Evolutionary conservation across 2,888 invertebrate species (phyloP).

Genomic region (Acanthosepion lycidas): DNA sequence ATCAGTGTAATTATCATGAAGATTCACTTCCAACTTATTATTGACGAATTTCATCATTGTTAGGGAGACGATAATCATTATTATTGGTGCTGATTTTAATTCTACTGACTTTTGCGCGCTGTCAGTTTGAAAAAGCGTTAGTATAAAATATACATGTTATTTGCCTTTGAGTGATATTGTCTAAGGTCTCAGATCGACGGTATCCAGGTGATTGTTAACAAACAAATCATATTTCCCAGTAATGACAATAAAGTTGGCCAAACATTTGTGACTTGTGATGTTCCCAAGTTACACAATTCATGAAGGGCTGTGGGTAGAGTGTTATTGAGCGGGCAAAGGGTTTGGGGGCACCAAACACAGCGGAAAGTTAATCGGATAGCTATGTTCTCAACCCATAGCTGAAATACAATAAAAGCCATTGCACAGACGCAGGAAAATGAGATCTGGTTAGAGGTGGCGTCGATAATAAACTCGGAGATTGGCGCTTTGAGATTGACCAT

Average conservation of each 20-base stretch:
- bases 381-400: neutral
- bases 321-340: neutral
- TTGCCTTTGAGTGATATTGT: no score
- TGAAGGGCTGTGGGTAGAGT: neutral
- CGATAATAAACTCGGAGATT: neutral
- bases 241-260: neutral
- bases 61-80: no score
- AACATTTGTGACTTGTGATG: neutral
- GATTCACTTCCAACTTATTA: no score
- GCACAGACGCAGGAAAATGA: neutral
- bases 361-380: neutral
- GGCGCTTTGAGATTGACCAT: slow-evolving; percentile 1
- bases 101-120: no score
- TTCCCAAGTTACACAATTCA: neutral
- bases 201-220: neutral
- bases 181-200: no score
- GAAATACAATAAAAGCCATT: neutral
- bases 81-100: no score
- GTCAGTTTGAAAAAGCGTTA: no score
- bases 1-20: no score
- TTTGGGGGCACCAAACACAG: neutral
- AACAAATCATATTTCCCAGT: neutral
- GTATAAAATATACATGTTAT: no score
- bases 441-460: neutral
- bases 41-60: no score